Evolutionary conservation across 2,797 vertebrate genomes (phyloP).

Genomic region (Oophaga sylvatica): DNA sequence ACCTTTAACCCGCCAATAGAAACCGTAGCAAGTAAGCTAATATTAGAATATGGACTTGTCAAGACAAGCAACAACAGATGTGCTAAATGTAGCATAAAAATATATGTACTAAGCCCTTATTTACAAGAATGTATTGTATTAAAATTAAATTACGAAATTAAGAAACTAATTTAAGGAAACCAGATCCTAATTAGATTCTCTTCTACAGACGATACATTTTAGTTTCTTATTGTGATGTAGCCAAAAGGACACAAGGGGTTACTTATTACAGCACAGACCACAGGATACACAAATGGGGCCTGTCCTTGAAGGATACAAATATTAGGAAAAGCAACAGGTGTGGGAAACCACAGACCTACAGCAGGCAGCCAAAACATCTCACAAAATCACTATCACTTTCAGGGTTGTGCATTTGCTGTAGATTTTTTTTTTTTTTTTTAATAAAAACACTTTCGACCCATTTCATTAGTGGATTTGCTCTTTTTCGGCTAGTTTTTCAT

Average conservation of each 20-base stretch:
- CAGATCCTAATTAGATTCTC: not conserved
- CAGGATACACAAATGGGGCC: not conserved
- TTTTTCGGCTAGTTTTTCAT: too few relatives aligned
- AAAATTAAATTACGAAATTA: not conserved
- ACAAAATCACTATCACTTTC: slow-evolving; percentile 10
- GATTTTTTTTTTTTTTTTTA: too few relatives aligned
- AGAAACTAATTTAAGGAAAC: not conserved
- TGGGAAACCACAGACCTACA: slow-evolving; percentile 36
- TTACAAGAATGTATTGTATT: not conserved
- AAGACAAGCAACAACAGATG: slow-evolving; percentile 50
- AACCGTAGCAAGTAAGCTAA: slow-evolving; percentile 3
- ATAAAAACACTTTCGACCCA: too few relatives aligned
- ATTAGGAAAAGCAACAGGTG: slow-evolving; percentile 45
- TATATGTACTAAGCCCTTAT: not conserved
- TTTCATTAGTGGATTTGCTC: too few relatives aligned
- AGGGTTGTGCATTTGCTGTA: not conserved
- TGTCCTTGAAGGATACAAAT: slow-evolving; percentile 32
- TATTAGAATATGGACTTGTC: slow-evolving; percentile 35
- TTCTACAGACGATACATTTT: not conserved
- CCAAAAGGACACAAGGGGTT: not conserved
- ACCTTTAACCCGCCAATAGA: slow-evolving; percentile 11
- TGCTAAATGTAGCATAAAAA: not conserved
- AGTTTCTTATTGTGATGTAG: not conserved
- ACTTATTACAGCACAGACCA: not conserved
- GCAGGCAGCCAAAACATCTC: slow-evolving; percentile 33